A percentile compares a stretch with the other conserved stretches of the same genome.
phyloP scores from a whole-genome alignment of 2,113 vertebrate species.

The Eretmochelys imbricata region DNA sequence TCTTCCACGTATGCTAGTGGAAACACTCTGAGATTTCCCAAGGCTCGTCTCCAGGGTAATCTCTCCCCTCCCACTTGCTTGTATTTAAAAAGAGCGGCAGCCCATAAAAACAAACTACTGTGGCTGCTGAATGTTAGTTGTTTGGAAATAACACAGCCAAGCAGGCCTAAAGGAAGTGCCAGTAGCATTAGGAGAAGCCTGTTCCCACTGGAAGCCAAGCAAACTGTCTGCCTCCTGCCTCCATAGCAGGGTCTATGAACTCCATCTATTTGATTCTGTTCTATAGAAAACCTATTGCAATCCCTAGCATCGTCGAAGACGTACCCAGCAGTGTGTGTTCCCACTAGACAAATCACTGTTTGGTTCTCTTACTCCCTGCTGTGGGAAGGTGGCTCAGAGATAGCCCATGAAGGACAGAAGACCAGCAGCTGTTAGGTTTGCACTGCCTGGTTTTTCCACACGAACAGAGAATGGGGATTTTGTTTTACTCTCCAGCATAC shows the following conservation, averaged over 20 bases:
- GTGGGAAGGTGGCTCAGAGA: neutral
- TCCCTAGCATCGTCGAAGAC: neutral
- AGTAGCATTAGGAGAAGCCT: neutral
- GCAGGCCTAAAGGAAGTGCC: neutral
- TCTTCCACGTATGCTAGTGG: neutral
- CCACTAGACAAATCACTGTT: neutral
- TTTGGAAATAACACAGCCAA: neutral
- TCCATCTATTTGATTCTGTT: neutral
- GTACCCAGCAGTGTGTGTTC: neutral
- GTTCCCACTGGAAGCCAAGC: neutral
- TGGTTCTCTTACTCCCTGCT: neutral
- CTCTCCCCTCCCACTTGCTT: neutral
- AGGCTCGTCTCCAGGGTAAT: neutral
- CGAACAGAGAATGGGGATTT: neutral
- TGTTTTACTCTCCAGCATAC: neutral
- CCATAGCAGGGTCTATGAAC: neutral
- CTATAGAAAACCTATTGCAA: neutral
- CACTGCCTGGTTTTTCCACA: neutral
- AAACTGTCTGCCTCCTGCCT: neutral
- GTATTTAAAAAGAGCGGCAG: neutral
- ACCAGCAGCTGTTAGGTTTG: neutral
- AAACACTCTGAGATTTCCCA: neutral
- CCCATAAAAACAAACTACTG: neutral
- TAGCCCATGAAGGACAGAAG: neutral
- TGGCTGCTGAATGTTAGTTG: neutral